Evolutionary conservation across 2,888 invertebrate genomes (phyloP), one percentile per base, ranked within the genome.

Genomic region (Acleris emargana): DNA sequence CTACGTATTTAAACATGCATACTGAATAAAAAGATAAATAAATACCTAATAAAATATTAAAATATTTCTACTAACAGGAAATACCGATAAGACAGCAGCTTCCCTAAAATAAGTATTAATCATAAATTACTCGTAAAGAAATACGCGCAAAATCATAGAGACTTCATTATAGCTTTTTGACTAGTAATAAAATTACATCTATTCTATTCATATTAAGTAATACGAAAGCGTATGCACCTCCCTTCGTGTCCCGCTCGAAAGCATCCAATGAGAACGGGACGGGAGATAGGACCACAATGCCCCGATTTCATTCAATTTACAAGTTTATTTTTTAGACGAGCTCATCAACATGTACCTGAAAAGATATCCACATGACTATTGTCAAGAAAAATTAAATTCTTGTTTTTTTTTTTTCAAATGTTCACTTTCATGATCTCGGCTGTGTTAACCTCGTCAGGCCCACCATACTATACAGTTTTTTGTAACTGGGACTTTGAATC

Each of bases 141-240:
- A 76, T 79, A 76, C 73, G 75, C 73, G 78, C 76, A 76, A 81
- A 81, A 75, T 73, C 80, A 78, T 73, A 76, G 78, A 78, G 80
- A 75, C 77, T 76, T 74, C 76, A 79, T 83, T 83, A 84, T 83
- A 86, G 80, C 82, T 83, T 66, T 85, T 88, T 91, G 91, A 91
- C 91, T 91, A 91, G 91, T 85, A 86, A 87, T 88, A 85, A 86
- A 86, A 86, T 86, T 85, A 87, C 79, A 79, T 79, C 82, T 83
- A 86, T 78, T 77, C 79, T 81, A 82, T 81, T 80, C 82, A 83
- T 64, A 64, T 72, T 85, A 87, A 88, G 84, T 88, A 86, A 86
- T 80, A 83, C 78, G 76, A 84, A 82, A 86, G 83, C 83, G 79
- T 81, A 76, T 73, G 74, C 77, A 79, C 73, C 73, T 75, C 72